Base-by-base conservation (phyloP, 2,797 vertebrate species). In the Myripristis murdjan region DNA sequence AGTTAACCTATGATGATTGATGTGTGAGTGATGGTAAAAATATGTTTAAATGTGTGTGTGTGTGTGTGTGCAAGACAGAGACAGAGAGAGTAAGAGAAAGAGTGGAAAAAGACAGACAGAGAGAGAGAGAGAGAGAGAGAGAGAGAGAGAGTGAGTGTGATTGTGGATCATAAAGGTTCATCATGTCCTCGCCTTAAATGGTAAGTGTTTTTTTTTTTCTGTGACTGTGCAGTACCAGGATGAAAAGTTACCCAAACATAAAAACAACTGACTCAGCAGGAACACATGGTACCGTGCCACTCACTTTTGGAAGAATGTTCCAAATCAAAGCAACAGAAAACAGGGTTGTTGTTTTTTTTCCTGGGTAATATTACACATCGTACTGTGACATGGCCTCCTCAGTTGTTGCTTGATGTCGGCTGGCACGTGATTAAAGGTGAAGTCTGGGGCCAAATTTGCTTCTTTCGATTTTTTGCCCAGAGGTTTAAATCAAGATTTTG, bases 401-500 rank as follows among this genome's bases (percentile, higher is more conserved):
- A 51, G 63, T 74, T 64, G 46, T 56, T 43, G 60, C 65, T 47
- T 64, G 49, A 49, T 64, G 54, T 79, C 70, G 61, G 55, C 59
- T 73, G 64, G 67, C 77, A 82, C 66, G 79, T 66, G 54, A 72
- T 88, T 75, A 86, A 78, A 72, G 57, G 61, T 73, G 55, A 56
- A 58, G 65, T 55, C 60, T 47, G 15, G 22, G 26, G 64, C 39
- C 62, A 63, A 75, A 62, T n/a, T n/a, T n/a, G n/a, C n/a, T n/a
- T n/a, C n/a, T n/a, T n/a, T n/a, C n/a, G n/a, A n/a, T n/a, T n/a
- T n/a, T n/a, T n/a, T n/a, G n/a, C n/a, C n/a, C n/a, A n/a, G 49
- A 23, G 23, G 46, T 52, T 24, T 61, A 61, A 14, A 46, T 48
- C 24, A 48, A 64, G 53, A 49, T 51, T 63, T 57, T 72, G 62